A percentile compares a stretch with the other conserved stretches of the same genome.
Evolutionary conservation across 2,113 vertebrate genomes (phyloP).

Genomic region (Malurus melanocephalus): DNA sequence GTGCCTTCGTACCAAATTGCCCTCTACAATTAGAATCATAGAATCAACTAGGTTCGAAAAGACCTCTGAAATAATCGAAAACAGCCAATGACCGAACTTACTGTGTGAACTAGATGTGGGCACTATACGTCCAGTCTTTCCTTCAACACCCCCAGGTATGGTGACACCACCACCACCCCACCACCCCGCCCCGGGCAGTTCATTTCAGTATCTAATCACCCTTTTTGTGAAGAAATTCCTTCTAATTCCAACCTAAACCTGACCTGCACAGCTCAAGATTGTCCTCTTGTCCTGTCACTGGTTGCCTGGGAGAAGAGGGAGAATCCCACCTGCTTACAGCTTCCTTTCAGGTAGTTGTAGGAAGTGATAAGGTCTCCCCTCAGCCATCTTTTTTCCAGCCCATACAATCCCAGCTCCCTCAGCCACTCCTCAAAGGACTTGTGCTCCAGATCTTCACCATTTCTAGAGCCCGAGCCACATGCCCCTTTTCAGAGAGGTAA

Average conservation of each 20-base stretch:
- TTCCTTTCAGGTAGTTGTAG: background rate
- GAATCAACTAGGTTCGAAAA: background rate
- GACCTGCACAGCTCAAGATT: background rate
- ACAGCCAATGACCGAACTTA: background rate
- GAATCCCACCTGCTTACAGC: background rate
- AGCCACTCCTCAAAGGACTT: background rate
- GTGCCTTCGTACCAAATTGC: accelerated
- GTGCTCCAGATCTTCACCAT: background rate
- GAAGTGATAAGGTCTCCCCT: too few relatives aligned
- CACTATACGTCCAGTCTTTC: background rate
- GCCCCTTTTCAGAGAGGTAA: accelerated
- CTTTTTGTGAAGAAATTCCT: background rate
- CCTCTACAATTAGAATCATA: background rate
- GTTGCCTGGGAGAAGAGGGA: background rate
- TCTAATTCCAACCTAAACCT: background rate
- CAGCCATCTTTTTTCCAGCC: background rate
- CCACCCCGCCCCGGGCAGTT: background rate
- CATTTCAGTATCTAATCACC: background rate
- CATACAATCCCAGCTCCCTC: background rate
- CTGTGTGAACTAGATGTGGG: background rate
- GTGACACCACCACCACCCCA: background rate
- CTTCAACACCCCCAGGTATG: background rate
- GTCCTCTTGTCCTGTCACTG: background rate
- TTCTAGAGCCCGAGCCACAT: background rate
- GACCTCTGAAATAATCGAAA: background rate